Conservation (phyloP, 1,140 invertebrate species). For the Hestina assimilis region DNA sequence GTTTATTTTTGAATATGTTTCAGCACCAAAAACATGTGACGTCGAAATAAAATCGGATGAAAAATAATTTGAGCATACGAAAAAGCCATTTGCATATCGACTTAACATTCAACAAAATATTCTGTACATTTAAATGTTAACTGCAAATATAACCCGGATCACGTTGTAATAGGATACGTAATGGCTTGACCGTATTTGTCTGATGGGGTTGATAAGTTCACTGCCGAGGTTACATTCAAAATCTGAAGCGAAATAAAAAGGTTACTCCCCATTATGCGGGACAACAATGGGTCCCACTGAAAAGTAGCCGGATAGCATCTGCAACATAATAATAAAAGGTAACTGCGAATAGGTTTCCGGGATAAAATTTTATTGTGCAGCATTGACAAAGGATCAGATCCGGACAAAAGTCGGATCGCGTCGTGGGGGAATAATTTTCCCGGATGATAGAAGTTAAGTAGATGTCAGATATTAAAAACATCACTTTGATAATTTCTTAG, state of each 20-base stretch:
- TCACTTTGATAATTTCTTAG: too few species aligned
- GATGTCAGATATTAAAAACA: constrained; percentile 1
- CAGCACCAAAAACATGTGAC: constrained; percentile 9
- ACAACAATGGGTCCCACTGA: constrained; percentile 58
- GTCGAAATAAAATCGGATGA: constrained; percentile 10
- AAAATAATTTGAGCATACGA: constrained; percentile 27
- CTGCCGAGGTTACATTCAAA: constrained; percentile 46
- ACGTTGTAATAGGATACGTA: constrained; percentile 27
- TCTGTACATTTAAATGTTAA: neutral
- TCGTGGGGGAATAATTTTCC: constrained; percentile 21
- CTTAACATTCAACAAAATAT: constrained; percentile 16
- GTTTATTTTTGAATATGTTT: neutral
- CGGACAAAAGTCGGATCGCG: constrained; percentile 20
- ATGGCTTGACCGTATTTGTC: constrained; percentile 31
- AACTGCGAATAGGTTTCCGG: constrained; percentile 71
- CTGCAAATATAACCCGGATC: constrained; percentile 20
- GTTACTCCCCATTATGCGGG: constrained; percentile 61
- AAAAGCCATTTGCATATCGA: constrained; percentile 36
- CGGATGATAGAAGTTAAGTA: constrained; percentile 13
- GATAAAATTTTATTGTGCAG: constrained; percentile 73
- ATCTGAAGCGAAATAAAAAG: constrained; percentile 70
- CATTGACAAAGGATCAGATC: constrained; percentile 56
- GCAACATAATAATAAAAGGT: constrained; percentile 76
- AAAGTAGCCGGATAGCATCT: constrained; percentile 68
- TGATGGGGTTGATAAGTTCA: constrained; percentile 36